Percentiles rank a stretch among this genome's conserved stretches.
phyloP scores from a whole-genome alignment of 2,888 invertebrate genomes.

The Idaea biselata region DNA sequence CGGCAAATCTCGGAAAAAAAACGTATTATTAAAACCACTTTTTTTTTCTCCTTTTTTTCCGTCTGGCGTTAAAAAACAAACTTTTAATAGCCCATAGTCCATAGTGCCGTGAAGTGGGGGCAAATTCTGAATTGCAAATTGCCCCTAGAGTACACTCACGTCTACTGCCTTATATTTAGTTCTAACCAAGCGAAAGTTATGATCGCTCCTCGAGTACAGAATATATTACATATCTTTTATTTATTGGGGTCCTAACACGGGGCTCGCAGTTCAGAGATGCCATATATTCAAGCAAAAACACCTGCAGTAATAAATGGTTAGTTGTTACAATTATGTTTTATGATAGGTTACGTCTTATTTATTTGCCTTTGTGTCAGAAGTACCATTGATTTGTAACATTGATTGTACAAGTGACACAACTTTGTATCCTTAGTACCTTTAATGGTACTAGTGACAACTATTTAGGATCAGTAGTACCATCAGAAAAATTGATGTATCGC shows the following conservation, averaged over 20 bases:
- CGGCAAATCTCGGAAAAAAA: too few species aligned
- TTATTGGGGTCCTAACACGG: slow-evolving; percentile 19
- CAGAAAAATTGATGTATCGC: too few species aligned
- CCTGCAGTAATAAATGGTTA: background rate
- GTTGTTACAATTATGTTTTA: background rate
- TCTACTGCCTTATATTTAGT: background rate
- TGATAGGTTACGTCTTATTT: background rate
- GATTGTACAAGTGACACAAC: too few species aligned
- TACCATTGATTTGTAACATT: too few species aligned
- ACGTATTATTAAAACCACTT: too few species aligned
- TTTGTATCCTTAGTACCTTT: too few species aligned
- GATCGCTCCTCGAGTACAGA: background rate
- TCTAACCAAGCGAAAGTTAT: background rate
- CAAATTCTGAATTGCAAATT: background rate
- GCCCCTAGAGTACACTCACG: background rate
- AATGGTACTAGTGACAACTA: too few species aligned
- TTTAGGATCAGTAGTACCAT: too few species aligned
- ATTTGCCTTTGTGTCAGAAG: too few species aligned
- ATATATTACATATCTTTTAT: slow-evolving; percentile 19
- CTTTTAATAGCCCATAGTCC: background rate
- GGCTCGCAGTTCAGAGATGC: slow-evolving; percentile 15
- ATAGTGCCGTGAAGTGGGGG: background rate
- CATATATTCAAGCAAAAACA: background rate
- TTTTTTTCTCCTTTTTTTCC: too few species aligned
- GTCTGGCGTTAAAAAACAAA: too few species aligned